These are phyloP conservation scores for Stratiomys singularior DNA, from an alignment of 2,888 invertebrate species.

Conservation along the genomic window DNA sequence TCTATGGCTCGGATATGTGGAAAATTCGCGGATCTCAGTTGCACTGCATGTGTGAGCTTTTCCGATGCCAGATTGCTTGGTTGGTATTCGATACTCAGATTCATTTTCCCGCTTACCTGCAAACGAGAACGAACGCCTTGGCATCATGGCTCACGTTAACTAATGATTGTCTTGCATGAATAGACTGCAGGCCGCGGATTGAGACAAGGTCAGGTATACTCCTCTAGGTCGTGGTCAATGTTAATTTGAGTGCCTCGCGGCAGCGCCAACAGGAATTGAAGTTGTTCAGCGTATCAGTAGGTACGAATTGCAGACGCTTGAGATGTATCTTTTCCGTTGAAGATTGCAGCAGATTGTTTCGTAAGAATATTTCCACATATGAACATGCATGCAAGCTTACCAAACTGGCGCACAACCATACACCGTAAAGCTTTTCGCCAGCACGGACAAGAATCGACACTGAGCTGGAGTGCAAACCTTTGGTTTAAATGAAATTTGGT, in stretches of 20 bases:
- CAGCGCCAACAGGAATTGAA: neutral
- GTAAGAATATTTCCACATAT: too few relatives aligned
- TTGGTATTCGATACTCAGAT: neutral
- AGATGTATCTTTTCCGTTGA: neutral
- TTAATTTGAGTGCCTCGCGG: slow-evolving; percentile 3
- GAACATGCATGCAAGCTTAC: too few relatives aligned
- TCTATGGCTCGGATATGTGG: neutral
- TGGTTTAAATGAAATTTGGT: too few relatives aligned
- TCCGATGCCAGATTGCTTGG: neutral
- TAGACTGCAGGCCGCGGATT: neutral
- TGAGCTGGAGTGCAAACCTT: too few relatives aligned
- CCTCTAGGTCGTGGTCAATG: slow-evolving; percentile 19
- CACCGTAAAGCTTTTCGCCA: too few relatives aligned
- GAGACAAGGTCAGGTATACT: slow-evolving; percentile 31
- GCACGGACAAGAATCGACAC: too few relatives aligned
- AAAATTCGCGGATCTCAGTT: neutral
- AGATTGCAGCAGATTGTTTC: too few relatives aligned
- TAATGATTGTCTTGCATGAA: neutral
- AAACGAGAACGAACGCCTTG: slow-evolving; percentile 26
- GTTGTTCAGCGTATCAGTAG: neutral
- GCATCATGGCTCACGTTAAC: neutral
- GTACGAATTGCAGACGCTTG: neutral
- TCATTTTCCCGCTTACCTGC: slow-evolving; percentile 14
- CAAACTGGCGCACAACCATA: too few relatives aligned
- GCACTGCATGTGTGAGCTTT: slow-evolving; percentile 22